Evolutionary conservation across 2,113 vertebrate genomes (phyloP), one percentile per base, ranked within the genome.

Genomic region (Syngnathus floridae): DNA sequence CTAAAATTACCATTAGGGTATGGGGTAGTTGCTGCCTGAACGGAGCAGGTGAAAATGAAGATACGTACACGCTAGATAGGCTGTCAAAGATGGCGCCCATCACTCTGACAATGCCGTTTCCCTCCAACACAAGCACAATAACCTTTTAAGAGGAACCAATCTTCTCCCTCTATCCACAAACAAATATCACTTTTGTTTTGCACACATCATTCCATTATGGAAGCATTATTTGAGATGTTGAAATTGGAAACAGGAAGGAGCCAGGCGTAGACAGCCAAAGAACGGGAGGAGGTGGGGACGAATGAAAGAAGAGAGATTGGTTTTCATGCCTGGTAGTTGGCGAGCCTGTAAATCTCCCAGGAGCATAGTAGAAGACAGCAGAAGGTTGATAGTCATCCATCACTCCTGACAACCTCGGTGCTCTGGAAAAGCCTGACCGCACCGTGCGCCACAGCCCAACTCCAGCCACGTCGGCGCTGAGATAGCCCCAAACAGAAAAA

Each of bases 301-400:
- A 86, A 86, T 87, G 83, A 83, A 77, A 61, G 79, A 75, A 86
- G 82, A 86, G 84, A 88, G 88, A 91, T 93, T 91, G 90, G 88
- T 90, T 91, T 91, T 91, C 90, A 94, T 91, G 89, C 88, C 88
- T 93, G 92, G 78, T 90, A 93, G 86, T 93, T 87, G 91, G 89
- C 88, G 82, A 92, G 88, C 91, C 88, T 91, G 11, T 92, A 91
- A 91, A 92, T 94, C 93, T 95, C 91, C 81, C 80, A 91, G 93
- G 91, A 91, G 90, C 89, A 82, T 86, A 89, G 88, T 88, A 87
- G 90, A 92, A 93, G 93, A 95, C 92, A 94, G 92, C 93, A 93
- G 92, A 92, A 94, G 93, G 93, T 92, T 95, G 93, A 95, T 93
- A 93, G 91, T 95, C 93, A 95, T 95, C 94, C 92, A 94, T 95